phyloP scores from a whole-genome alignment of 2,888 invertebrate genomes.

The Spatulosminthurus flaviceps region DNA sequence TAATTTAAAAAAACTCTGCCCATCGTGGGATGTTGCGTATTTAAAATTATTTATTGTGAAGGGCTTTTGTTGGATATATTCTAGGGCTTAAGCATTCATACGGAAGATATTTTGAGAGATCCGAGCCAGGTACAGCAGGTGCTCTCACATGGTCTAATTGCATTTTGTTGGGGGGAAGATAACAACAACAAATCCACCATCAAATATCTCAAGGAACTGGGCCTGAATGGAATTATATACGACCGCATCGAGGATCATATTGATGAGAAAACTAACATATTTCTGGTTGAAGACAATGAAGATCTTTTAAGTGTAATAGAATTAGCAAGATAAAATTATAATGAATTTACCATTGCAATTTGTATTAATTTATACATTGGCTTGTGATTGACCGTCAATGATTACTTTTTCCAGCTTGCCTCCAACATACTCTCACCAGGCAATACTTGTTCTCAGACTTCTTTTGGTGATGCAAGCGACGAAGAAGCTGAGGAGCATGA shows the following conservation, averaged over 20 bases:
- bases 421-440: not conserved
- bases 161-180: constrained; percentile 98
- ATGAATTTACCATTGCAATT: not conserved
- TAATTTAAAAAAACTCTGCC: constrained; percentile 63
- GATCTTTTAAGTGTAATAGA: constrained; percentile 35
- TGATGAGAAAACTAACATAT: constrained; percentile 53
- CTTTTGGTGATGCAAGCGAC: not conserved
- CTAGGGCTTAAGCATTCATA: constrained; percentile 87
- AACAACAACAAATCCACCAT: constrained; percentile 89
- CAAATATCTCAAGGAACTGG: constrained; percentile 83
- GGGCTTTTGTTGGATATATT: not conserved
- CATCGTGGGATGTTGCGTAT: too few species aligned
- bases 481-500: not conserved
- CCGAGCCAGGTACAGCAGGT: constrained; percentile 82
- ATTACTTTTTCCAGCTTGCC: not conserved
- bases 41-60: too few species aligned
- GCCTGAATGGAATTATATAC: constrained; percentile 95
- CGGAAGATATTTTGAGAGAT: constrained; percentile 88
- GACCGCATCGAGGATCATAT: constrained; percentile 74
- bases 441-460: not conserved
- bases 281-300: constrained; percentile 47
- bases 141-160: constrained; percentile 81
- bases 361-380: not conserved
- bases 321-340: too few species aligned
- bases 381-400: too few species aligned